A percentile compares a stretch with the other conserved stretches of the same genome.
Conservation (phyloP, 2,113 vertebrate genomes). For the Panthera leo region DNA sequence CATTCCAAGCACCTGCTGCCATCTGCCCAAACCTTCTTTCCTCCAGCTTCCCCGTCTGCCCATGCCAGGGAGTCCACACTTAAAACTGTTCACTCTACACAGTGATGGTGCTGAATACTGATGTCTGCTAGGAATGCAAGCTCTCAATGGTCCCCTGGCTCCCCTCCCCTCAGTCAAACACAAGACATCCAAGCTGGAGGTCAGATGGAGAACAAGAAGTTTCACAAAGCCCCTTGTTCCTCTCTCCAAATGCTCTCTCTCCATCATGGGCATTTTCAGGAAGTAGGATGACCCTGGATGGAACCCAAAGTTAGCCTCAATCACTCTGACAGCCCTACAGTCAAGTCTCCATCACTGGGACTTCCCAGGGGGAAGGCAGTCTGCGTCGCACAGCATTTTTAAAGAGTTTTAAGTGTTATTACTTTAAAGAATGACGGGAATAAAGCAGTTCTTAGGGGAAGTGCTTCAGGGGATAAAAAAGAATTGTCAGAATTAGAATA, state of each 20-base stretch:
- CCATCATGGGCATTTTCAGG: background rate
- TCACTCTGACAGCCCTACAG: background rate
- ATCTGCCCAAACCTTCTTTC: conserved; percentile 57
- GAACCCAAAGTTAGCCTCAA: background rate
- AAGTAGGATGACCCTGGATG: background rate
- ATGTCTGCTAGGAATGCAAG: conserved; percentile 33
- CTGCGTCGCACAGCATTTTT: background rate
- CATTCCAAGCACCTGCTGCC: conserved; percentile 42
- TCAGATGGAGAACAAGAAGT: background rate
- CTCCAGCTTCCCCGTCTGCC: conserved; percentile 52
- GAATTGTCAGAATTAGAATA: conserved; percentile 31
- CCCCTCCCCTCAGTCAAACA: background rate
- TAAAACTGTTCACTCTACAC: conserved; percentile 57
- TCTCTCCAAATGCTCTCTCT: background rate
- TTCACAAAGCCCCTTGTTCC: background rate
- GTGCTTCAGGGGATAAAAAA: conserved; percentile 28
- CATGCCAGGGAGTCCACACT: conserved; percentile 72
- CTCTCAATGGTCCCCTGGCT: conserved; percentile 34
- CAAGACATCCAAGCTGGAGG: background rate
- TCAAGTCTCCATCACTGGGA: background rate
- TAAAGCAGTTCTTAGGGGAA: conserved; percentile 1
- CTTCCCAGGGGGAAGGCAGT: background rate
- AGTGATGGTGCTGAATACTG: conserved; percentile 46
- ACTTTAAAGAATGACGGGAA: conserved; percentile 3
- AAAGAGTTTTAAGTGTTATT: background rate